These are phyloP conservation scores for Macrotus californicus DNA, from an alignment of 2,113 vertebrate species.

Conservation along the genomic window DNA sequence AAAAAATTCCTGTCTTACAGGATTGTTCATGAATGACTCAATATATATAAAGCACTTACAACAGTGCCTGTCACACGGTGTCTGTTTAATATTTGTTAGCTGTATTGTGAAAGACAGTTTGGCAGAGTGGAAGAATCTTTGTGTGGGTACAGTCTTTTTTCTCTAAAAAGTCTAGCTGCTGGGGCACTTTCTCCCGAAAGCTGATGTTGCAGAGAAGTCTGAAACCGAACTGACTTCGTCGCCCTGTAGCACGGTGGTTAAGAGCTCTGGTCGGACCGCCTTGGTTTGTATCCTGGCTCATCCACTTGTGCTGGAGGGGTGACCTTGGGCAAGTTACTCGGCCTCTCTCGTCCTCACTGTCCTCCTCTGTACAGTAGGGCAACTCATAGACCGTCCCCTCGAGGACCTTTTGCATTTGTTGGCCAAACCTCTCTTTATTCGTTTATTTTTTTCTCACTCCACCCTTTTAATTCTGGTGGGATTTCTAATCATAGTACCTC, in stretches of 20 bases:
- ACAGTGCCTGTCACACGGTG: background rate
- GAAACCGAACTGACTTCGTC: background rate
- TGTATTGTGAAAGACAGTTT: background rate
- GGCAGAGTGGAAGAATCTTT: background rate
- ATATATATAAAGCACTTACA: background rate
- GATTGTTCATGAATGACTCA: background rate
- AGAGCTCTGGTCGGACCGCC: background rate
- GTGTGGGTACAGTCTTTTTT: background rate
- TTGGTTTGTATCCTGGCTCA: background rate
- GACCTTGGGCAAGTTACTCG: background rate
- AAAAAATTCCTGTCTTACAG: background rate
- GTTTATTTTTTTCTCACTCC: background rate
- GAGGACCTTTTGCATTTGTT: background rate
- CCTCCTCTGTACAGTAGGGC: background rate
- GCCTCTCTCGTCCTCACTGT: background rate
- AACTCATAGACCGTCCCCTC: background rate
- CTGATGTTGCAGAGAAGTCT: background rate
- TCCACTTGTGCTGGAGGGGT: background rate
- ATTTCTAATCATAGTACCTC: background rate
- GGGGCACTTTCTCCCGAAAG: constrained; percentile 3
- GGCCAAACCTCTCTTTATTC: background rate
- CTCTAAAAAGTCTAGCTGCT: background rate
- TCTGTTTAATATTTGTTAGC: background rate
- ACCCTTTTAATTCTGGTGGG: background rate
- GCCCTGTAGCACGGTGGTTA: background rate